Percentiles rank a stretch among this genome's conserved stretches.
phyloP scores from a whole-genome alignment of 2,888 invertebrate genomes.

The Brachylomia viminalis region DNA sequence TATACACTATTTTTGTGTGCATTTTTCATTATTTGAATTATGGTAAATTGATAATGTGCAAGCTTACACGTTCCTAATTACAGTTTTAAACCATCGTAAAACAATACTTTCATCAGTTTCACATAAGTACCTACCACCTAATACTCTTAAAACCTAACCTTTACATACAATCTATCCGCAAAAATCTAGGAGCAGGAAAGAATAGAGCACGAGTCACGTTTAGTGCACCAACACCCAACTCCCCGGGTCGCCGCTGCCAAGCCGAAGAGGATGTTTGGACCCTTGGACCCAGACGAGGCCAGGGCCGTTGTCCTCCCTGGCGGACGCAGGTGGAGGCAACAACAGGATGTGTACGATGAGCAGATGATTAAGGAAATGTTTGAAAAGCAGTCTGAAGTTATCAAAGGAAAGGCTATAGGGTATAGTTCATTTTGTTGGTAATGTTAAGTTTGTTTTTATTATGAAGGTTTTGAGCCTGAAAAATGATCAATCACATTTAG shows the following conservation, averaged over 20 bases:
- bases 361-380: conserved; percentile 96
- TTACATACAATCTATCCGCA: neutral
- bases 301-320: conserved; percentile 93
- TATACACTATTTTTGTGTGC: neutral
- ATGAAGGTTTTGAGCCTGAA: too few species aligned
- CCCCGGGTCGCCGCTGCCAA: conserved; percentile 82
- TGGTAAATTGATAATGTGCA: neutral
- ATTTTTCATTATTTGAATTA: neutral
- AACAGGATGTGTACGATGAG: conserved; percentile 96
- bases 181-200: conserved; percentile 82
- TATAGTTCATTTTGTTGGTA: conserved; percentile 79
- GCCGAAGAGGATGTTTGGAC: conserved; percentile 88
- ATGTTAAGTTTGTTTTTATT: neutral
- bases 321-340: conserved; percentile 95
- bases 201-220: conserved; percentile 85
- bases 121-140: neutral
- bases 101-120: neutral
- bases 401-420: conserved; percentile 96
- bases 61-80: neutral
- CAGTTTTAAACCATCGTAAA: neutral
- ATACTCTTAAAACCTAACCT: neutral
- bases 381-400: conserved; percentile 95
- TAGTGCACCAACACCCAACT: conserved; percentile 87
- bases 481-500: neutral
- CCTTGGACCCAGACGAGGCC: conserved; percentile 92